A percentile compares a stretch with the other conserved stretches of the same genome.
Evolutionary conservation across 2,888 invertebrate genomes (phyloP).

Genomic region (Poecilus cupreus): DNA sequence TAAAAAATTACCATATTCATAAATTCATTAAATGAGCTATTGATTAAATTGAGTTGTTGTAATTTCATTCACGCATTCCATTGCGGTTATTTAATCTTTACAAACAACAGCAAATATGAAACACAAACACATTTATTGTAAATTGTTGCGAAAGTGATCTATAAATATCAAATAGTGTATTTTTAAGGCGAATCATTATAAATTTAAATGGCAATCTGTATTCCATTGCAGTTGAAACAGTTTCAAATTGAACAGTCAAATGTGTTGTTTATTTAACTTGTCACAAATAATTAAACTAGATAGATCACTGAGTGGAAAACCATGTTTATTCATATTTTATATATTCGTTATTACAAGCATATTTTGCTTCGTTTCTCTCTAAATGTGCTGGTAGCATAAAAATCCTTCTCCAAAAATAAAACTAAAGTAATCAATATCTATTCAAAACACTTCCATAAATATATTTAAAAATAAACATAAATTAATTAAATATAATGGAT

Average conservation of each 20-base stretch:
- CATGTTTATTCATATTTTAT: slow-evolving; percentile 29
- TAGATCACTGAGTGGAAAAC: slow-evolving; percentile 34
- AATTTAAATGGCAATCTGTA: slow-evolving; percentile 9
- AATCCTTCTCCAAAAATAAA: too few species aligned
- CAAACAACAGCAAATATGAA: slow-evolving; percentile 2
- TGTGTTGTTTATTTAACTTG: slow-evolving; percentile 33
- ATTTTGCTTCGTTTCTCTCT: neutral
- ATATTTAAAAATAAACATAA: too few species aligned
- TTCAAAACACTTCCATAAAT: too few species aligned
- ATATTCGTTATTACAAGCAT: neutral
- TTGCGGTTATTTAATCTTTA: slow-evolving; percentile 24
- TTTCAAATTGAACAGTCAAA: slow-evolving; percentile 8
- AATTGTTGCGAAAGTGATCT: slow-evolving; percentile 13
- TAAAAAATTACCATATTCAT: too few species aligned
- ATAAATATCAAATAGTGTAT: slow-evolving; percentile 28
- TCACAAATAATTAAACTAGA: slow-evolving; percentile 38
- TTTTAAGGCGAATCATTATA: slow-evolving; percentile 13
- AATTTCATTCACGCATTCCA: neutral
- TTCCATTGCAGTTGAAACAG: slow-evolving; percentile 21
- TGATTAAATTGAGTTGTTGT: too few species aligned
- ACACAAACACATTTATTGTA: neutral
- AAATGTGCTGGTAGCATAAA: too few species aligned
- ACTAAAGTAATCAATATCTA: too few species aligned
- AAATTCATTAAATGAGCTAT: too few species aligned
- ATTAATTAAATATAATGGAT: too few species aligned